These are phyloP conservation scores for Halcyon chelicuti DNA, from an alignment of 2,797 vertebrate genomes.

Conservation along the genomic window DNA sequence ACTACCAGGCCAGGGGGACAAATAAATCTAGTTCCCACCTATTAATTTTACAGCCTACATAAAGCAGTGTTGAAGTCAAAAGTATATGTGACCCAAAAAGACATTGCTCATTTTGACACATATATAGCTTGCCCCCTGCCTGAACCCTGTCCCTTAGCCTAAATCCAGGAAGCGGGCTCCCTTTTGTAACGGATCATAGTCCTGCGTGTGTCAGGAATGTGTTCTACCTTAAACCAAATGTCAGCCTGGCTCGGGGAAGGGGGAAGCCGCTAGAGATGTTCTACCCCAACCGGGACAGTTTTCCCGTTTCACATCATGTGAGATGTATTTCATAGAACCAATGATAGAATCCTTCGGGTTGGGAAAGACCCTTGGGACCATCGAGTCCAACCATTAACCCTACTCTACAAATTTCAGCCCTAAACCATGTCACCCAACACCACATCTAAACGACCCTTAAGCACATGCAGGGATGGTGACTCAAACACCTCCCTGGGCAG, in stretches of 20 bases:
- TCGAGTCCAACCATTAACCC: no score
- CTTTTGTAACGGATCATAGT: slow-evolving; percentile 47
- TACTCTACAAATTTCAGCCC: no score
- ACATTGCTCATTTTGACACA: slow-evolving; percentile 84
- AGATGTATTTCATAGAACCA: background rate
- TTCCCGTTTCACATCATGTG: background rate
- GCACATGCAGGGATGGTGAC: no score
- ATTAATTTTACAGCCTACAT: slow-evolving; percentile 81
- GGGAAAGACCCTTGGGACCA: no score
- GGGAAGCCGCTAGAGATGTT: background rate
- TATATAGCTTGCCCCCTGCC: slow-evolving; percentile 78
- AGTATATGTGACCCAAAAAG: slow-evolving; percentile 81
- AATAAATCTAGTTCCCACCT: slow-evolving; percentile 86
- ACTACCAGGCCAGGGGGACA: slow-evolving; percentile 77
- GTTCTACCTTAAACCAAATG: background rate
- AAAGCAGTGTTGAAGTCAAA: slow-evolving; percentile 80
- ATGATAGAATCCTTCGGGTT: no score
- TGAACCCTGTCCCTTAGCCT: slow-evolving; percentile 80
- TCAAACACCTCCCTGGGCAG: no score
- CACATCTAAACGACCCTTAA: no score
- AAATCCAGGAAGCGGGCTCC: slow-evolving; percentile 75
- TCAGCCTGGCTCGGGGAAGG: background rate
- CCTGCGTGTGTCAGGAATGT: slow-evolving; percentile 8
- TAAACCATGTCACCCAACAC: no score
- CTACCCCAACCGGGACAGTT: rapidly evolving